Percentiles rank a stretch among this genome's conserved stretches.
These are phyloP conservation scores for Rhipidura dahli DNA, from an alignment of 2,113 vertebrate species.

Conservation along the genomic window DNA sequence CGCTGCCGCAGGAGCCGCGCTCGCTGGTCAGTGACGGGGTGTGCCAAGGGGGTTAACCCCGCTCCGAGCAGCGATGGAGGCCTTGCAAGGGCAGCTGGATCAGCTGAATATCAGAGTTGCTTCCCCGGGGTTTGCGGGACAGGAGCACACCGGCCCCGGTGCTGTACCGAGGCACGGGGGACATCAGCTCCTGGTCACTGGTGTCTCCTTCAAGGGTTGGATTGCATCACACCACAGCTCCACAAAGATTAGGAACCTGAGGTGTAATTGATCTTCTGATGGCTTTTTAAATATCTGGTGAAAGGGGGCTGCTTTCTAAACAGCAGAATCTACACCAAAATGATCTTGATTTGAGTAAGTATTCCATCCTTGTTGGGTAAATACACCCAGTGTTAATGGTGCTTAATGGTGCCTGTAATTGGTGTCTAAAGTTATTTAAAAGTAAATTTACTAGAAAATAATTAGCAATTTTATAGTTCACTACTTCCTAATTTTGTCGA, in stretches of 20 bases:
- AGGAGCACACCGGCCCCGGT: fast-evolving
- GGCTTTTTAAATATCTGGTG: background rate
- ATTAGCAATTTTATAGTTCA: conserved; percentile 85
- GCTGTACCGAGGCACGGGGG: background rate
- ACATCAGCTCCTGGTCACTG: background rate
- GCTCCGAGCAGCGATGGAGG: background rate
- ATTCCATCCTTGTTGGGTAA: conserved; percentile 69
- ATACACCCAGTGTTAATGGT: conserved; percentile 71
- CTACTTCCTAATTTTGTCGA: conserved; percentile 75
- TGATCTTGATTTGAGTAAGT: conserved; percentile 30
- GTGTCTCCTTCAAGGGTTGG: background rate
- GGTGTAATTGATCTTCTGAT: background rate
- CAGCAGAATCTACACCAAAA: background rate
- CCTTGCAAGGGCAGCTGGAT: fast-evolving
- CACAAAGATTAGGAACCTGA: background rate
- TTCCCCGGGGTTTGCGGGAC: fast-evolving
- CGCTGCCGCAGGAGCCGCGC: fast-evolving
- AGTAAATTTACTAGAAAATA: conserved; percentile 85
- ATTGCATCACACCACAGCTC: background rate
- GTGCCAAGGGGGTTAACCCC: background rate
- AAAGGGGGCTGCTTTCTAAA: background rate
- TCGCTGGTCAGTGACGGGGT: background rate
- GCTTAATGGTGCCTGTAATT: conserved; percentile 82
- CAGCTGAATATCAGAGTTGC: fast-evolving
- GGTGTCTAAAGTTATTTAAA: conserved; percentile 83